Base-by-base conservation (phyloP, 2,888 invertebrate species). In the Coleophora deauratella region DNA sequence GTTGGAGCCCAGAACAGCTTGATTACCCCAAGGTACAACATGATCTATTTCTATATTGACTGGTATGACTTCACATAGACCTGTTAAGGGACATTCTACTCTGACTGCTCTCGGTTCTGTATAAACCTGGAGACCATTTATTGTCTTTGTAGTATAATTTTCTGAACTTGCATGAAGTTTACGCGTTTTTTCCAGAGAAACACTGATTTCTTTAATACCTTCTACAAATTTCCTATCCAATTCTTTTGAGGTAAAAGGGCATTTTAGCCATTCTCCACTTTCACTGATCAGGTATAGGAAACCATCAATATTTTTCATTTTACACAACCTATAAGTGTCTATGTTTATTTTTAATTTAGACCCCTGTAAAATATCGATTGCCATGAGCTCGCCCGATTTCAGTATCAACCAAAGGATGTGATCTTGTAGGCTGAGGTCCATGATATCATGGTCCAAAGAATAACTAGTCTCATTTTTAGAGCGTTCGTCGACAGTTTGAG, bases 381-480 rank as follows among this genome's bases (percentile, higher is more conserved):
- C 59, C 9, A 57, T 44, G 13, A 84, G 53, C 49, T 72, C 62
- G 32, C 69, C 72, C 9, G 74, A 70, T 45, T 64, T 62, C 12
- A 78, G 53, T 35, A 71, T 52, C 27, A 80, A 41, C 80, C 79
- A 84, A 9, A 85, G 46, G 41, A 69, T 56, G 34, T 68, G 51
- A 13, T 72, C 63, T 38, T 68, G 59, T 10, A 74, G 45, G 35
- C 55, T 47, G 44, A 59, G 62, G 47, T 72, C 68, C 14, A 52
- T 42, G 31, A 82, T 66, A 47, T 69, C 66, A 30, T 61, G 51
- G 30, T 68, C 57, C 39, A 73, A 62, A 32, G 50, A 45, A 43
- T 31, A 11, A 10, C 10, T 31, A 7, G 11, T 31, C 10, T n/a
- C 10, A 31, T 31, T 31, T 21, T 21, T 6, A 21, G 21, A 4